Percentiles rank a stretch among this genome's conserved stretches.
Evolutionary conservation across 2,113 vertebrate genomes (phyloP).

Genomic region (Paramormyrops kingsleyae): DNA sequence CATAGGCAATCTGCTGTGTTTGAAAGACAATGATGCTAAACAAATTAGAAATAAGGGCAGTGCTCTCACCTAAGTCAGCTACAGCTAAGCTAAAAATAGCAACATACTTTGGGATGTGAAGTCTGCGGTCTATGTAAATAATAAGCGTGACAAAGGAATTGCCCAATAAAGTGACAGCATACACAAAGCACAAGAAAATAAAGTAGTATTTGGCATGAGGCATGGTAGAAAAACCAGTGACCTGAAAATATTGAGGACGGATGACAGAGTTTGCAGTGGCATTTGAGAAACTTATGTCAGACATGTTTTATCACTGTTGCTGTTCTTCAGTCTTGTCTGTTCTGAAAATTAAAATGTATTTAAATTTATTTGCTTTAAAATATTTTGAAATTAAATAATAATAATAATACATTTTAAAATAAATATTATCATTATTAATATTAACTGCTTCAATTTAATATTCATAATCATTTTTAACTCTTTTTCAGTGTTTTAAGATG

Average conservation of each 20-base stretch:
- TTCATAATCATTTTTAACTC: neutral
- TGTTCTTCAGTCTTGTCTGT: neutral
- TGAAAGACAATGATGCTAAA: neutral
- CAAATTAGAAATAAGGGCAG: neutral
- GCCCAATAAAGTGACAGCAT: slow-evolving; percentile 42
- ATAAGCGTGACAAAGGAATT: slow-evolving; percentile 44
- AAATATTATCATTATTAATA: neutral
- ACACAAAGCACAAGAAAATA: slow-evolving; percentile 48
- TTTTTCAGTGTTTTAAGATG: neutral
- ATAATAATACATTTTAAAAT: neutral
- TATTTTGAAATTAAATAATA: neutral
- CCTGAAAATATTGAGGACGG: neutral
- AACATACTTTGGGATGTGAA: slow-evolving; percentile 18
- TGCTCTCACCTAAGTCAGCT: neutral
- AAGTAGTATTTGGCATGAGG: slow-evolving; percentile 49
- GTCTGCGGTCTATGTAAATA: neutral
- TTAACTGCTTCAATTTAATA: neutral
- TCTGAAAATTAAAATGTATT: neutral
- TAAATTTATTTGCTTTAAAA: neutral
- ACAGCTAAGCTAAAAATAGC: neutral
- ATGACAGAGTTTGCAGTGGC: neutral
- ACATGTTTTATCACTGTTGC: neutral
- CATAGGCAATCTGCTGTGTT: neutral
- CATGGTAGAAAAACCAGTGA: slow-evolving; percentile 33
- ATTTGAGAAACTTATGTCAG: neutral